phyloP scores from a whole-genome alignment of 2,797 vertebrate species.

The Momotus momota region DNA sequence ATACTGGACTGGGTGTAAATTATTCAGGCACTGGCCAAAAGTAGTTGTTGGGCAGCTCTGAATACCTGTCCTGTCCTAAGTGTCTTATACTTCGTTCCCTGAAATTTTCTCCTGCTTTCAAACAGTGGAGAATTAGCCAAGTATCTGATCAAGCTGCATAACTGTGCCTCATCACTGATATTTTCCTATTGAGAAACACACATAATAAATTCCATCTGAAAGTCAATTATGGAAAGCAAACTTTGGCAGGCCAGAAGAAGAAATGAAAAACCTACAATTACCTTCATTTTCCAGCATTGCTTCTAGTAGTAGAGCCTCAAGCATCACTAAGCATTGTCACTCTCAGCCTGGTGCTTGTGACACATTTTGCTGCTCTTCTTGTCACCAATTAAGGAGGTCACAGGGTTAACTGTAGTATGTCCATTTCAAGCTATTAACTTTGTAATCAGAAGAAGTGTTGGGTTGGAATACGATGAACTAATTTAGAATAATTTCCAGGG shows the following conservation, averaged over 20 bases:
- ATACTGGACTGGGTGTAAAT: background rate
- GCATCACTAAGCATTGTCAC: background rate
- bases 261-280: background rate
- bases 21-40: background rate
- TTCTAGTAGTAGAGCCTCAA: background rate
- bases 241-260: background rate
- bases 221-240: background rate
- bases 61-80: background rate
- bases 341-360: background rate
- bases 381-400: conserved; percentile 17
- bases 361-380: background rate
- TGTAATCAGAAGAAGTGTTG: conserved; percentile 9
- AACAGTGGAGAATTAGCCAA: background rate
- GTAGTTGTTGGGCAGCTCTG: background rate
- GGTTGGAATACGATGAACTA: background rate
- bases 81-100: background rate
- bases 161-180: background rate
- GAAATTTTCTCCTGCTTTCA: background rate
- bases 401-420: conserved; percentile 2
- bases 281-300: background rate
- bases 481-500: conserved; percentile 34
- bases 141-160: background rate
- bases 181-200: background rate
- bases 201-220: background rate
- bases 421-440: conserved; percentile 22